Evolutionary conservation across 2,888 invertebrate species (phyloP).

Genomic region (Matsumyia berberina): DNA sequence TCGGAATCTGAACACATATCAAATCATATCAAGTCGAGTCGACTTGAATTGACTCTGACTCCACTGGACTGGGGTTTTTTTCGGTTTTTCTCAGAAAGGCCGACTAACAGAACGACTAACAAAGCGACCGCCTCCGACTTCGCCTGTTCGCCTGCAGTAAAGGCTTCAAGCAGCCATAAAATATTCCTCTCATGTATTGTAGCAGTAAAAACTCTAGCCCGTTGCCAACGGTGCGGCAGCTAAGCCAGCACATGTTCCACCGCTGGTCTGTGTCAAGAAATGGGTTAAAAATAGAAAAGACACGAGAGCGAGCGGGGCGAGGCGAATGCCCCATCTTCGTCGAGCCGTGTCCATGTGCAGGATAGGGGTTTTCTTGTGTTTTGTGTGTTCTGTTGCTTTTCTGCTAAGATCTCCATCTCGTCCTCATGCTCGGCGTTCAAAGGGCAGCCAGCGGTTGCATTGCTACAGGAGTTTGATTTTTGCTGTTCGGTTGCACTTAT

Average conservation of each 20-base stretch:
- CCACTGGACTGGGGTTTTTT: neutral
- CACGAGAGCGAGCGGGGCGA: neutral
- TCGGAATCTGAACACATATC: constrained; percentile 30
- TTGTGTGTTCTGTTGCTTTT: constrained; percentile 10
- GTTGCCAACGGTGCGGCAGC: constrained; percentile 9
- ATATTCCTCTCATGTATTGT: constrained; percentile 40
- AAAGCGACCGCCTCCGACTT: no score
- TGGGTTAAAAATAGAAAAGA: constrained; percentile 52
- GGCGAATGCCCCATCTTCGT: constrained; percentile 11
- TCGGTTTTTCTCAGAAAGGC: neutral
- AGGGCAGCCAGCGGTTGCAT: constrained; percentile 20
- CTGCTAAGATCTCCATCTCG: neutral
- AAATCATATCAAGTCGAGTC: constrained; percentile 28
- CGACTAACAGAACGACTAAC: neutral
- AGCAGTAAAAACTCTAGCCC: constrained; percentile 11
- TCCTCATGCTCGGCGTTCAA: neutral
- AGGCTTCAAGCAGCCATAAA: constrained; percentile 46
- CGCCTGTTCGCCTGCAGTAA: constrained; percentile 25
- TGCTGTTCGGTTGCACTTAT: constrained; percentile 52
- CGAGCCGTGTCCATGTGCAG: constrained; percentile 35
- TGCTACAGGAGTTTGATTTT: constrained; percentile 49
- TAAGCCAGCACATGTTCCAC: constrained; percentile 33
- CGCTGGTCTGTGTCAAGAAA: constrained; percentile 27
- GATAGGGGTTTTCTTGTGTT: constrained; percentile 21
- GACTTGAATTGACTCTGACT: constrained; percentile 36